Evolutionary conservation across 2,113 vertebrate species (phyloP), one percentile per base, ranked within the genome.

Genomic region (Hepsetus odoe): DNA sequence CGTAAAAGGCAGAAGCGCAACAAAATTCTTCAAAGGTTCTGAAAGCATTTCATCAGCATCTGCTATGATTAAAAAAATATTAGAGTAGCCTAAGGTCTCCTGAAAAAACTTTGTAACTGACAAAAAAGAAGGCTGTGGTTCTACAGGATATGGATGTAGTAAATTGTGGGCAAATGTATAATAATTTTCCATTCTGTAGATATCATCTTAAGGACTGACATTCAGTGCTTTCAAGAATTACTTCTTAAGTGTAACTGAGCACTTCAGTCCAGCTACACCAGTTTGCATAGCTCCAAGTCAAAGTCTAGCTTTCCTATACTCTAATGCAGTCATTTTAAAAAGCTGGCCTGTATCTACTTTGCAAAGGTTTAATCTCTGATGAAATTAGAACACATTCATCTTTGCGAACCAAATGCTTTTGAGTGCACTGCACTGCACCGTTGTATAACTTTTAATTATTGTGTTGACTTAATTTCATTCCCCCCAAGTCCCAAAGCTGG

Each of bases 391-490:
- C 10, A 16, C 59, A 64, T 64, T 61, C 58, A 32, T 35, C 30
- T 35, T 64, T 35, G 32, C 28, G 33, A 64, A 33, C 16, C 32
- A 33, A n/a, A 18, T 64, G 28, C 59, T 64, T 64, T 11, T 22
- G 51, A 55, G n/a, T 55, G 14, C 13, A 14, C 30, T 16, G 18
- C 18, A 2, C 59, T 18, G 61, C 9, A 65, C 61, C 35, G 20
- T 26, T 26, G 26, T 28, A 30, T 33, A 53, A 32, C 10, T 32
- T 32, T 35, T 71, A 32, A 53, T 53, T 72, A 38, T 35, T 55
- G 69, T 35, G 14, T 55, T 53, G 49, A 22, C 61, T 75, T 75
- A 32, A 65, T 75, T 65, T 35, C 59, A 62, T 10, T 49, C 58
- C 55, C 58, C n/a, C 30, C 51, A 13, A 30, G 26, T 35, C 16